Base-by-base conservation (phyloP, 1,140 invertebrate species). In the Manduca sexta region DNA sequence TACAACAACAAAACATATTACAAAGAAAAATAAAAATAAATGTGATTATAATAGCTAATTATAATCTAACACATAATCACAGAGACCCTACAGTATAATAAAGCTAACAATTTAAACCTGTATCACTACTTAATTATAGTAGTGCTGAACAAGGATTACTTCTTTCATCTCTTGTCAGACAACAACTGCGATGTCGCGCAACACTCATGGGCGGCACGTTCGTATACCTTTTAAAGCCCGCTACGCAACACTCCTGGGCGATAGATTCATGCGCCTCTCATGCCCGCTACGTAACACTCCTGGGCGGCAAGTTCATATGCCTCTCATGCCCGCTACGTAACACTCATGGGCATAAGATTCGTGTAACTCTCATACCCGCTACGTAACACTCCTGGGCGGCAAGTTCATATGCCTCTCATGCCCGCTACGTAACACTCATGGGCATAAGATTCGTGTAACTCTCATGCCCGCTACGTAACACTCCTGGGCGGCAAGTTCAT, bases 221-320 rank as follows among this genome's bases (percentile, higher is more conserved):
- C 46, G 18, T 48, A 48, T 18, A 29, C 38, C 38, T 33, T 10
- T 49, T 30, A 21, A 31, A 34, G 11, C 39, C 30, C 37, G 39
- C 16, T 35, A 34, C 37, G 39, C 3, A 12, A 18, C 46, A 41
- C 29, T 48, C 46, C 10, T 48, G 38, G 46, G 46, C 46, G 46
- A 37, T 37, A 13, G 40, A 15, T 48, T 41, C 46, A 12, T 41
- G 40, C 10, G 46, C 46, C 46, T 12, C 6, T 48, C 46, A 33
- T 49, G 46, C 46, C 46, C 46, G 46, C 8, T 15, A 3, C 30
- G 30, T 3, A 21, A 26, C 39, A 41, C 30, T 38, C 46, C 34
- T 30, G 33, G 37, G 40, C 30, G 13, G 18, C 11, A 40, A 21
- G 16, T 42, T 41, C 38, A 41, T 26, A 8, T 31, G 30, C 30